Base-by-base conservation (phyloP, 2,113 vertebrate species). In the Psilopsiagon aymara region DNA sequence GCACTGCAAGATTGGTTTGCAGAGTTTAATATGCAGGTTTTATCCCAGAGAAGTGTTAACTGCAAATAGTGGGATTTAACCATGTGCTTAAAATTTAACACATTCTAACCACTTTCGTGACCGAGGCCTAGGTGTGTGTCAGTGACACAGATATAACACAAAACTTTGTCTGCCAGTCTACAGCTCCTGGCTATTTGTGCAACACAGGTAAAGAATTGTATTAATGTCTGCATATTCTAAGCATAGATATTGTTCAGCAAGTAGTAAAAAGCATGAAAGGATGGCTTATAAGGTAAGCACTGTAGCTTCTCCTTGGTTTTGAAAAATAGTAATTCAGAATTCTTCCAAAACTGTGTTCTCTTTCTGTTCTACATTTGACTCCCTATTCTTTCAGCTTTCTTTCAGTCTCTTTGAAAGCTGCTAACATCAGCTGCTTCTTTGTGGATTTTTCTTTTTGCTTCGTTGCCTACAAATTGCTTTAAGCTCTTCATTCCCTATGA, bases 391-490 rank as follows among this genome's bases (percentile, higher is more conserved):
- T 46, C 67, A 52, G 43, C 52, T 95, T 74, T 73, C 81, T 94
- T 95, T 95, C 93, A 91, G 59, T 95, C 88, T 89, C 75, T 92
- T 91, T 96, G 90, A 97, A 96, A 98, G 96, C 74, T 91, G 97
- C 95, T 97, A 97, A 95, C 96, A 98, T 98, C 95, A 97, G 96
- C 93, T 97, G 93, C 95, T 95, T 97, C 95, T 97, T 97, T 97
- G 96, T 96, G 95, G 92, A 96, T 97, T 97, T 95, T 95, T 94
- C 94, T 97, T 90, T 97, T 97, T 97, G 96, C 95, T 97, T 97
- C 91, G 28, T 90, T 97, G 97, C 96, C 97, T 97, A 95, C 92
- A 98, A 98, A 98, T 98, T 98, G 94, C 97, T 97, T 81, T 97
- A 95, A 98, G 97, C 94, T 94, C 94, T 97, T 94, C 97, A 96